Evolutionary conservation across 2,797 vertebrate genomes (phyloP).

Genomic region (Pelobates cultripes): DNA sequence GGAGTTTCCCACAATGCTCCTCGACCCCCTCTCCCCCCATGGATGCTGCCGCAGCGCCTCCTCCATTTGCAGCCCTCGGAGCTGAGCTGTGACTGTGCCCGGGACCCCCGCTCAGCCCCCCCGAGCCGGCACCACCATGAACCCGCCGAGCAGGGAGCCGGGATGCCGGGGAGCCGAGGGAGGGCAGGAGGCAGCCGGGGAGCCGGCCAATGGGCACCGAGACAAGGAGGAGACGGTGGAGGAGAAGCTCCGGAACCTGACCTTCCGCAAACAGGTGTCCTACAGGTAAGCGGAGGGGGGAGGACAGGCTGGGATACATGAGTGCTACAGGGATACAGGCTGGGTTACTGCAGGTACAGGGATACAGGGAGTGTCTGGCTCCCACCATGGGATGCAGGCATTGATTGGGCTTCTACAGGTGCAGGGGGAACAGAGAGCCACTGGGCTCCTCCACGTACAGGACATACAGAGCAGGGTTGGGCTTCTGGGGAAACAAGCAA

Average conservation of each 20-base stretch:
- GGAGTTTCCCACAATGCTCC: constrained; percentile 80
- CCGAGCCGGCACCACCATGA: constrained; percentile 52
- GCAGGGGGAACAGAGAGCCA: too few species aligned
- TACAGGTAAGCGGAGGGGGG: constrained; percentile 83
- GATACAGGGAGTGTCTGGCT: not conserved
- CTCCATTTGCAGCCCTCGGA: too few species aligned
- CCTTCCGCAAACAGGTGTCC: constrained; percentile 95
- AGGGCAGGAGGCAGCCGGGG: constrained; percentile 64
- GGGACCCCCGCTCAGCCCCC: constrained; percentile 60
- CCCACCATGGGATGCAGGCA: too few species aligned
- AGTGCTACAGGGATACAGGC: not conserved
- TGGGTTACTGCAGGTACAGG: not conserved
- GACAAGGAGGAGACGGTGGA: constrained; percentile 86
- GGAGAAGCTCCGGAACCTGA: constrained; percentile 88
- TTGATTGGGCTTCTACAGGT: too few species aligned
- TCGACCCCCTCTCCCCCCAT: constrained; percentile 60
- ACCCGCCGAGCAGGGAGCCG: constrained; percentile 58
- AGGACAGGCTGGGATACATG: not conserved
- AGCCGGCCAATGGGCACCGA: constrained; percentile 64
- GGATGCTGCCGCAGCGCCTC: too few species aligned
- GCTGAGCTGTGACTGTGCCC: constrained; percentile 62
- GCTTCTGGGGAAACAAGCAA: too few species aligned
- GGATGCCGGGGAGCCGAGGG: constrained; percentile 74
- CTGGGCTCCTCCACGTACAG: too few species aligned
- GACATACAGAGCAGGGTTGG: constrained; percentile 5